Conservation (phyloP, 2,888 invertebrate species). For the Diarsia dahlii region DNA sequence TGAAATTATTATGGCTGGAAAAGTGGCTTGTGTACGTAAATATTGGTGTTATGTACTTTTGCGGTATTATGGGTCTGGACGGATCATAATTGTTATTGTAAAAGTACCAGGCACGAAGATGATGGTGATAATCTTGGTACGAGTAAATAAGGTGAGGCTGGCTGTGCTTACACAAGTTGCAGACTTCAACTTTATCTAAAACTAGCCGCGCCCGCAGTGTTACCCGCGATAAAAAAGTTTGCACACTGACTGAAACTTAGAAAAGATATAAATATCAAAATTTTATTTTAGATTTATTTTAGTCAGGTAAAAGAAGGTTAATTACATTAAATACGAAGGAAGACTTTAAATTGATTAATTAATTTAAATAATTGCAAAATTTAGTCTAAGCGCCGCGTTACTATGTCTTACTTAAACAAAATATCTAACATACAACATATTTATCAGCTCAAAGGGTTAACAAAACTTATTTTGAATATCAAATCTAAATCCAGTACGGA, state of each 20-base stretch:
- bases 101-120: no score
- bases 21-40: conserved; percentile 71
- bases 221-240: no score
- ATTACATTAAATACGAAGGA: no score
- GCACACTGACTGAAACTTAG: no score
- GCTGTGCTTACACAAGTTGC: neutral
- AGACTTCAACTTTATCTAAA: neutral
- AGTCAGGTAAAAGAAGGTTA: neutral
- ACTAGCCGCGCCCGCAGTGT: no score
- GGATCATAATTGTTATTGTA: conserved; percentile 20
- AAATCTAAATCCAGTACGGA: conserved; percentile 43
- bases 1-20: conserved; percentile 84
- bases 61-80: conserved; percentile 13
- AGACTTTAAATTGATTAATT: neutral
- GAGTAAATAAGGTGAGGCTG: neutral
- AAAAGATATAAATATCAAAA: no score
- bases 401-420: neutral
- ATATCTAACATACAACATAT: neutral
- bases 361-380: no score
- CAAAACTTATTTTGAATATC: conserved; percentile 11
- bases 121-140: neutral
- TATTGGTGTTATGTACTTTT: conserved; percentile 56
- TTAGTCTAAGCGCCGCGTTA: no score
- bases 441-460: neutral
- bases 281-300: neutral